Percentiles rank a stretch among this genome's conserved stretches.
These are phyloP conservation scores for Papilio polyxenes DNA, from an alignment of 1,140 invertebrate species.

Conservation along the genomic window DNA sequence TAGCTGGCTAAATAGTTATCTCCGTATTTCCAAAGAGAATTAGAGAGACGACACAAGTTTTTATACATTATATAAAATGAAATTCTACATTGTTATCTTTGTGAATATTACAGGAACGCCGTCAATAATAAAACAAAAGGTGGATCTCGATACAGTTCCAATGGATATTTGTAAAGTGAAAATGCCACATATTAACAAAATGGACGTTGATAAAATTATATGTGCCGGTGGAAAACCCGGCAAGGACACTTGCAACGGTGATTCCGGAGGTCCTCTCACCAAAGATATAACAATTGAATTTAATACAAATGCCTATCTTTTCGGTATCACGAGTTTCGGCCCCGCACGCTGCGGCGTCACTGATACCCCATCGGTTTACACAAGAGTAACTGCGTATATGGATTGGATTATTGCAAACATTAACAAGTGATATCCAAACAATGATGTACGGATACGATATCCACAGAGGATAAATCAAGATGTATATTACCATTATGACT, in stretches of 20 bases:
- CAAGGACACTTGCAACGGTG: constrained; percentile 53
- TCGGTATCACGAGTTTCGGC: constrained; percentile 82
- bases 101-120: constrained; percentile 48
- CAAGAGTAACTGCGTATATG: constrained; percentile 76
- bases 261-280: constrained; percentile 66
- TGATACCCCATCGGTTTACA: constrained; percentile 80
- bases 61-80: no score
- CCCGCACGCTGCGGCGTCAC: constrained; percentile 67
- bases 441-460: not conserved
- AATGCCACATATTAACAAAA: constrained; percentile 47
- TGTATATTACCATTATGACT: not conserved
- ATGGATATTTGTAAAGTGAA: constrained; percentile 45
- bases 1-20: no score
- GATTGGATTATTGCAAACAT: constrained; percentile 76
- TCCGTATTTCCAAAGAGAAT: no score
- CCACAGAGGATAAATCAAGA: constrained; percentile 1
- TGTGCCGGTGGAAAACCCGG: constrained; percentile 72
- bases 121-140: constrained; percentile 53
- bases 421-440: not conserved
- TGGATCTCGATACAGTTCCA: constrained; percentile 48
- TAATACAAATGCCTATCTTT: constrained; percentile 69
- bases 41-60: no score
- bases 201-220: constrained; percentile 77
- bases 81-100: constrained; percentile 20
- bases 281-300: constrained; percentile 50